Evolutionary conservation across 2,797 vertebrate genomes (phyloP).

Genomic region (Typhlichthys subterraneus): DNA sequence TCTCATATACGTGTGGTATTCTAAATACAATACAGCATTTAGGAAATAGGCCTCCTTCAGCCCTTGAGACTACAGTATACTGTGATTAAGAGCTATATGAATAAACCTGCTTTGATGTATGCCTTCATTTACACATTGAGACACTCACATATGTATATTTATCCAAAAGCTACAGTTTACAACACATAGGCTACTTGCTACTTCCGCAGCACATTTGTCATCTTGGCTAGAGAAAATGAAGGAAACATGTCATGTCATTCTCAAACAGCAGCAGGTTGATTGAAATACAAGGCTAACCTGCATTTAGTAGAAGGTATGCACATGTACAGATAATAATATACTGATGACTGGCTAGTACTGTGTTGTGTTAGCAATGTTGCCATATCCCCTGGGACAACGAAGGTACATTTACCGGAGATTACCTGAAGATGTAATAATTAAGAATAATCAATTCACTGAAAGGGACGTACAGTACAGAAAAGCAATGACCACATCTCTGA

Average conservation of each 20-base stretch:
- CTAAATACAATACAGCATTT: too few relatives aligned
- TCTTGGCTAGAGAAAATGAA: neutral
- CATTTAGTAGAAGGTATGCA: neutral
- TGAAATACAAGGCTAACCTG: neutral
- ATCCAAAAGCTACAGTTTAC: too few relatives aligned
- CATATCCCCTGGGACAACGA: neutral
- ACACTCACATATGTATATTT: too few relatives aligned
- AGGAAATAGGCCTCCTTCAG: too few relatives aligned
- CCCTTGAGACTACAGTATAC: too few relatives aligned
- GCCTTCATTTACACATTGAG: too few relatives aligned
- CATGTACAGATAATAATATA: neutral
- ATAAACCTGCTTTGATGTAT: too few relatives aligned
- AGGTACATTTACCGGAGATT: too few relatives aligned
- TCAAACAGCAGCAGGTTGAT: neutral
- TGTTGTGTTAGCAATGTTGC: neutral
- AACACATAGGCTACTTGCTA: too few relatives aligned
- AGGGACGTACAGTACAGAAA: neutral
- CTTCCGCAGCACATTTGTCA: neutral
- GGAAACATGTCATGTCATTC: neutral
- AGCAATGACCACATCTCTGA: conserved; percentile 8
- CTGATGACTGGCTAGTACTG: neutral
- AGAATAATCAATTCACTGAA: neutral
- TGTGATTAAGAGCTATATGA: too few relatives aligned
- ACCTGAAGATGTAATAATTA: neutral
- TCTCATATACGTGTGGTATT: too few relatives aligned